phyloP scores from a whole-genome alignment of 2,888 invertebrate genomes.

The Noctua pronuba region DNA sequence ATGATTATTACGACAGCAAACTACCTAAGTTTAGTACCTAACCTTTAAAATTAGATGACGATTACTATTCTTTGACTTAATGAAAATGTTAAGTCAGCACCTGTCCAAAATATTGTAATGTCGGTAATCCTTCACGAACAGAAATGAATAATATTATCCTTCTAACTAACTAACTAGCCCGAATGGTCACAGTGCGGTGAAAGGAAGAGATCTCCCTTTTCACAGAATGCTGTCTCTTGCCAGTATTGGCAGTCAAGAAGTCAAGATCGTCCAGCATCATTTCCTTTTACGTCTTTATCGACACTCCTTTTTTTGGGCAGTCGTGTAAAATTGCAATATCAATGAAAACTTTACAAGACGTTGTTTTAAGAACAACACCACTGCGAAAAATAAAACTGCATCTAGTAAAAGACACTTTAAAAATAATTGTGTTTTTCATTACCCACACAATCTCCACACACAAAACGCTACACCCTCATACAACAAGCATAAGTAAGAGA shows the following conservation, averaged over 20 bases:
- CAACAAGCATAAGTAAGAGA: constrained; percentile 77
- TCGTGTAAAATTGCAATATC: background rate
- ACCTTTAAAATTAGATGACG: background rate
- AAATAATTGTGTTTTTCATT: constrained; percentile 2
- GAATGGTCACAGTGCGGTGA: background rate
- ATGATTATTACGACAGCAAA: constrained; percentile 28
- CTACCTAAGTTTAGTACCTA: background rate
- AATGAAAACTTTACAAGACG: background rate
- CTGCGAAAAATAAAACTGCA: background rate
- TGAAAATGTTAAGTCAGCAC: background rate
- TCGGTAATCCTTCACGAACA: background rate
- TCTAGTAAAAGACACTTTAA: background rate
- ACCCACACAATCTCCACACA: constrained; percentile 10
- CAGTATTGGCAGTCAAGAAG: background rate
- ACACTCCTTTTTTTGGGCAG: too few relatives aligned
- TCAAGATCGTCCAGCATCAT: background rate
- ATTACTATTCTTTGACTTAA: background rate
- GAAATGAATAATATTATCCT: background rate
- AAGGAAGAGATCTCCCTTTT: background rate
- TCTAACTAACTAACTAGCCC: background rate
- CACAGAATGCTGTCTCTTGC: background rate
- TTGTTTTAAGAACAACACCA: background rate
- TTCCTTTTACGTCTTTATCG: too few relatives aligned
- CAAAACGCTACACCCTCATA: constrained; percentile 49
- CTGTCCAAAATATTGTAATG: background rate